Evolutionary conservation across 1,140 invertebrate genomes (phyloP), one percentile per base, ranked within the genome.

Genomic region (Colletes latitarsis): DNA sequence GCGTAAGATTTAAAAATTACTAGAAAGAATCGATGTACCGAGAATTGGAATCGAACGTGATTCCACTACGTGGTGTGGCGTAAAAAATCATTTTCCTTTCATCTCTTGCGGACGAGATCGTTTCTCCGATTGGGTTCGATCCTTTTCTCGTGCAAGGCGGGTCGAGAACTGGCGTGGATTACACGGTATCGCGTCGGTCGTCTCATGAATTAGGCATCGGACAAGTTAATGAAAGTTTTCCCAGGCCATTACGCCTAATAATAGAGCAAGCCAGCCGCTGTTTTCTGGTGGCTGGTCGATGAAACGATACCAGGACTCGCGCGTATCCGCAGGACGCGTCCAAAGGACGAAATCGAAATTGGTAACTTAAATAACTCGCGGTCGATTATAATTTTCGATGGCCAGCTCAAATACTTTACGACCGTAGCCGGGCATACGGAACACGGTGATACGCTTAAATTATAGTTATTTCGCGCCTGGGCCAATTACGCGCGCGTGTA

Each of bases 141-240:
- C 52, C n/a, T 39, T 67, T 60, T 17, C 8, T 49, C 49, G 9
- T 12, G 8, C 46, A 10, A 15, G 43, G 46, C 12, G 46, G 41
- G 6, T 52, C 46, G 17, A 49, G 21, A 21, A 46, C 41, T 4
- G 70, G 66, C 58, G 58, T 41, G 76, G 85, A 86, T 86, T 86
- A 85, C 85, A 83, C 73, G 84, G 84, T 81, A 80, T 86, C 85
- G 63, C 64, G 30, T 75, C 76, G 68, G 84, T 83, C 81, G 67
- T 78, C 85, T 87, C 85, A 87, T 87, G 85, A 87, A 87, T 87
- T 84, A 87, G 82, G 78, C 85, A 87, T 87, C 77, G 85, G 74
- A 82, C 84, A 86, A 87, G 82, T 84, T 84, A 87, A 87, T 87
- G 78, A 87, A 87, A 87, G 82, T 87, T 87, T 87, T 87, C 85